Conservation (phyloP, 1,140 invertebrate species). For the Rhopalosiphum maidis region DNA sequence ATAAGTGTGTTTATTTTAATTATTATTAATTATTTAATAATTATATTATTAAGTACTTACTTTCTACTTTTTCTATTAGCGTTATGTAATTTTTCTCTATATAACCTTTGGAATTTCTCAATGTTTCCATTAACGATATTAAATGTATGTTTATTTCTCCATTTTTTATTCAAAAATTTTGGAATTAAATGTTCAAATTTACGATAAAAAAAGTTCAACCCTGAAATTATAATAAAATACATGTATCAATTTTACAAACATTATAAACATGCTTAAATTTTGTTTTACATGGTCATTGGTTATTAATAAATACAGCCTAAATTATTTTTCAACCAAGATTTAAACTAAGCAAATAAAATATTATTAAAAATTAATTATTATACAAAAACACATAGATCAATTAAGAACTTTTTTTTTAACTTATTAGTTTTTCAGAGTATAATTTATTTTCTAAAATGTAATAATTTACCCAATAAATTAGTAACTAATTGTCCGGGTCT, state of each 20-base stretch:
- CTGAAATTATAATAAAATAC: conserved; percentile 60
- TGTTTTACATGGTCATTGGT: too few relatives aligned
- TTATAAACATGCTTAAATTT: neutral
- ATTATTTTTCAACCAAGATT: too few relatives aligned
- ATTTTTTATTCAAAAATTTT: conserved; percentile 69
- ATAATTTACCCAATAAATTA: conserved; percentile 68
- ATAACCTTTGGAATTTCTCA: conserved; percentile 70
- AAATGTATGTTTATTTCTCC: conserved; percentile 66
- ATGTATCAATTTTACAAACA: neutral
- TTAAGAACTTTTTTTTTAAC: neutral
- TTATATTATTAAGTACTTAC: conserved; percentile 60
- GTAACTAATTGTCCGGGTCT: conserved; percentile 69
- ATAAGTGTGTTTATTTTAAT: neutral
- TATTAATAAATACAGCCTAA: too few relatives aligned
- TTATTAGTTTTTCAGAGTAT: neutral
- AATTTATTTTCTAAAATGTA: neutral
- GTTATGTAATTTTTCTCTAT: conserved; percentile 72
- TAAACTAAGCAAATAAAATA: too few relatives aligned
- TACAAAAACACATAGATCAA: neutral
- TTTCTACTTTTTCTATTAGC: conserved; percentile 67
- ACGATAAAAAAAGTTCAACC: conserved; percentile 62
- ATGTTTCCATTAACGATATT: conserved; percentile 67
- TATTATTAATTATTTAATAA: neutral
- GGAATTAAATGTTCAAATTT: conserved; percentile 68
- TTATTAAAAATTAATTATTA: neutral